Evolutionary conservation across 2,797 vertebrate genomes (phyloP).

Genomic region (Anabas testudineus): DNA sequence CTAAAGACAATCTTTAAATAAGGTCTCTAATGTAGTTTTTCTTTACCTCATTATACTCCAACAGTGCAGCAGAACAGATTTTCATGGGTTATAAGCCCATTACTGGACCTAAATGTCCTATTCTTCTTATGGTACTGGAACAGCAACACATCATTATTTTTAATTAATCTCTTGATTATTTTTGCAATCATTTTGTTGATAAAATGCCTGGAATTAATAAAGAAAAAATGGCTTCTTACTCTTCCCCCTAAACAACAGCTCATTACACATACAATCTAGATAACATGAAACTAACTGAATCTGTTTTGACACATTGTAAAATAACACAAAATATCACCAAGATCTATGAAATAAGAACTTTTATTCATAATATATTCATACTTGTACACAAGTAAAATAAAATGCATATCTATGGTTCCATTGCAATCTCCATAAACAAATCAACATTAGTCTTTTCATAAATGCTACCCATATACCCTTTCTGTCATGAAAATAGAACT

Average conservation of each 20-base stretch:
- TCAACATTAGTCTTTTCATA: slow-evolving; percentile 90
- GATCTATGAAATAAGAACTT: slow-evolving; percentile 87
- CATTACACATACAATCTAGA: neutral
- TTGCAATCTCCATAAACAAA: slow-evolving; percentile 89
- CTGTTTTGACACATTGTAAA: slow-evolving; percentile 15
- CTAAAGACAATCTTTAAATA: slow-evolving; percentile 22
- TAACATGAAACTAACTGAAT: neutral
- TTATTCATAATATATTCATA: slow-evolving; percentile 94
- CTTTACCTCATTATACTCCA: slow-evolving; percentile 23
- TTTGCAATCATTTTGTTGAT: neutral
- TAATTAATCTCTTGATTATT: neutral
- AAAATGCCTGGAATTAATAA: neutral
- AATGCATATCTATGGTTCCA: slow-evolving; percentile 97
- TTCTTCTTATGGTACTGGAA: neutral
- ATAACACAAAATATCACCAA: slow-evolving; percentile 55
- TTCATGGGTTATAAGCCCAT: neutral
- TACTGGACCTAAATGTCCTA: neutral
- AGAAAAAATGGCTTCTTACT: no score
- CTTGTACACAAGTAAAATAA: slow-evolving; percentile 99
- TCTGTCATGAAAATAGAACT: slow-evolving; percentile 87
- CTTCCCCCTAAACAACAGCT: no score
- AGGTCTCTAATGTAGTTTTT: slow-evolving; percentile 17
- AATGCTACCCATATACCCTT: slow-evolving; percentile 89
- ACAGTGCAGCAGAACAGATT: slow-evolving; percentile 1
- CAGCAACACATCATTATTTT: neutral